phyloP scores from a whole-genome alignment of 92 coral and sea anemone species.

The Heteractis magnifica region DNA sequence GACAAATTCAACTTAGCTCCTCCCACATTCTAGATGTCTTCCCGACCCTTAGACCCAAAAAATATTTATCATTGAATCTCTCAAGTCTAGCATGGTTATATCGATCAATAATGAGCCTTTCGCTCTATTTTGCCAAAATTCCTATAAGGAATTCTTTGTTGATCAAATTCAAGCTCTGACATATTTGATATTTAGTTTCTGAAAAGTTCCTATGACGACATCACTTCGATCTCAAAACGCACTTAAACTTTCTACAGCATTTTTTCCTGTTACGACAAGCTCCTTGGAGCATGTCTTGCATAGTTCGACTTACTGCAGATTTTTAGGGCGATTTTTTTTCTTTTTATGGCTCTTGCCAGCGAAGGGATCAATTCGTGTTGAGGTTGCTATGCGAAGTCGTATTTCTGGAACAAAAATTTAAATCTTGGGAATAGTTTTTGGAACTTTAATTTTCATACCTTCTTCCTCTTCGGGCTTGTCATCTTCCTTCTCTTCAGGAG shows the following conservation, averaged over 20 bases:
- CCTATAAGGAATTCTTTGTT: too few species aligned
- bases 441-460: background rate
- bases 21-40: background rate
- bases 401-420: background rate
- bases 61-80: background rate
- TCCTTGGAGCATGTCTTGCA: background rate
- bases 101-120: background rate
- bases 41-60: background rate
- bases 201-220: background rate
- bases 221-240: too few species aligned
- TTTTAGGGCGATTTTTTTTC: background rate
- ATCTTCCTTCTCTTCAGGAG: conserved; percentile 6
- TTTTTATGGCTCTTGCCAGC: background rate
- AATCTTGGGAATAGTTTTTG: background rate
- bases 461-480: conserved; percentile 16
- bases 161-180: background rate
- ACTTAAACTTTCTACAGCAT: too few species aligned
- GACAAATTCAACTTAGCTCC: background rate
- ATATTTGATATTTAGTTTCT: background rate
- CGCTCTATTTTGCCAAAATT: background rate
- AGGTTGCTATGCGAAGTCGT: background rate
- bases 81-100: background rate
- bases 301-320: background rate
- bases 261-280: background rate
- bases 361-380: background rate